Conservation (phyloP, 1,140 invertebrate species). For the Procambarus virginalis region DNA sequence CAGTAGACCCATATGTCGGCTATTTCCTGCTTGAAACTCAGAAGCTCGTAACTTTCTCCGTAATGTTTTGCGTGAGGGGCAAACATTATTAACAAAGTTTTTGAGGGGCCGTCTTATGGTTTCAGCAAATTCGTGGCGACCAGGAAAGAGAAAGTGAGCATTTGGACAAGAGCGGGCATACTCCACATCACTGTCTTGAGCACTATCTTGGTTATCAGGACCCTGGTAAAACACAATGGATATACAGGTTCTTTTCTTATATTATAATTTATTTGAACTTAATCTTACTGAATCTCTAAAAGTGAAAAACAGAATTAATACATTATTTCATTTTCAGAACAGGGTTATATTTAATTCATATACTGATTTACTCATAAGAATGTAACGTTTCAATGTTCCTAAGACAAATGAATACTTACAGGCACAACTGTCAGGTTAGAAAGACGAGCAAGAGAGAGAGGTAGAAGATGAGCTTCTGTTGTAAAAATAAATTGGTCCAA, state of each 20-base stretch:
- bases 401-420: slow-evolving; percentile 72
- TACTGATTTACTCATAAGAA: too few relatives aligned
- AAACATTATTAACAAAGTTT: slow-evolving; percentile 86
- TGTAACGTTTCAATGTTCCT: neutral
- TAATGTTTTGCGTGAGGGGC: slow-evolving; percentile 79
- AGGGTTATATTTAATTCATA: too few relatives aligned
- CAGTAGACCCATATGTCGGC: slow-evolving; percentile 90
- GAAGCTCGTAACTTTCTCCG: slow-evolving; percentile 81
- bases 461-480: slow-evolving; percentile 96
- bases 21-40: slow-evolving; percentile 88
- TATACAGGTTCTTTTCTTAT: neutral
- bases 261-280: neutral
- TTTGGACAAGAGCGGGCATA: slow-evolving; percentile 88
- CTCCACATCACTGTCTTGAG: slow-evolving; percentile 73
- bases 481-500: slow-evolving; percentile 98
- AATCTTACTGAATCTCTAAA: neutral
- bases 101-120: slow-evolving; percentile 80
- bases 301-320: too few relatives aligned
- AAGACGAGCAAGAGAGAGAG: slow-evolving; percentile 84
- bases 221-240: slow-evolving; percentile 12
- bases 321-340: too few relatives aligned
- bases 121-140: slow-evolving; percentile 77
- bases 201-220: slow-evolving; percentile 29
- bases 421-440: slow-evolving; percentile 73
- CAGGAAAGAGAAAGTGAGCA: slow-evolving; percentile 86